Evolutionary conservation across 2,797 vertebrate species (phyloP), one percentile per base, ranked within the genome.

Genomic region (Acrocephalus scirpaceus): DNA sequence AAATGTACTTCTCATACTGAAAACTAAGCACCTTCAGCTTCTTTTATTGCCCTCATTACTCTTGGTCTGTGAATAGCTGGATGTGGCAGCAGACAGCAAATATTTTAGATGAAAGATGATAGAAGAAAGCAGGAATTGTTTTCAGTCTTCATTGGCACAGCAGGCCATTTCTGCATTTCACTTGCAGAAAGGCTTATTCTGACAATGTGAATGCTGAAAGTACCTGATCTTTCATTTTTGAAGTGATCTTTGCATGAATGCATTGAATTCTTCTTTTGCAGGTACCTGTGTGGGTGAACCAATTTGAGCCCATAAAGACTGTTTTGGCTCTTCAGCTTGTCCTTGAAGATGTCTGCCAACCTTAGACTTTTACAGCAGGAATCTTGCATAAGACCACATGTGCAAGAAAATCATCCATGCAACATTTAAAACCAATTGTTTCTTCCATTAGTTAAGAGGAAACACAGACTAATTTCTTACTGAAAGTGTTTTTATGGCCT

Each of bases 401-500:
- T 90, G 76, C 64, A 90, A 90, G 76, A 88, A 96, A 95, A 67
- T 84, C 21, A 50, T 64, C 71, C 71, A 16, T 76, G 86, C 84
- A 92, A 61, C 73, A 73, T 94, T 94, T 96, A 90, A 95, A 94
- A n/a, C 23, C 67, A 64, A 96, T 96, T 96, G 94, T 96, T 93
- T 90, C 74, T 88, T 94, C 79, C 85, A 88, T 94, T 95, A 90
- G 79, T 93, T 95, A 94, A 92, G 42, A 92, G 77, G 86, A 94
- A 95, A 93, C 21, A 70, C 48, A 87, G 90, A 60, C 44, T 77
- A 66, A 60, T 95, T 95, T 95, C 91, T 94, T 91, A 85, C 75
- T 7, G 25, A 96, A 74, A 89, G 45, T 89, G 73, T 75, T 96
- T 94, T 95, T 92, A 76, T 93, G 91, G 85, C 19, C 29, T 73